A percentile compares a stretch with the other conserved stretches of the same genome.
These are phyloP conservation scores for Plecotus auritus DNA, from an alignment of 2,113 vertebrate genomes.

Conservation along the genomic window DNA sequence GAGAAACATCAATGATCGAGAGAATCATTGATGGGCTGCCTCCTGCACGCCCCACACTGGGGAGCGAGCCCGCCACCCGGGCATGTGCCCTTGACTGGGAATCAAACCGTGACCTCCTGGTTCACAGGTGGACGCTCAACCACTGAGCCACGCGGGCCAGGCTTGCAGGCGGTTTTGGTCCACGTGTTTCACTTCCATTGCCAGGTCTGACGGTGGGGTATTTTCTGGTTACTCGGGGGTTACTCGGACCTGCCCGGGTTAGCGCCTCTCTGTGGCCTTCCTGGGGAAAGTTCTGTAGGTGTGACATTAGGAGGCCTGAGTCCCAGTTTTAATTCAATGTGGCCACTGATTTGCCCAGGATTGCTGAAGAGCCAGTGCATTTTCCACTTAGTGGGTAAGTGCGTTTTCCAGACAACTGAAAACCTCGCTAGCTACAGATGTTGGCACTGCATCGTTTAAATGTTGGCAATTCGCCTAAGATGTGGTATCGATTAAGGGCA, in stretches of 20 bases:
- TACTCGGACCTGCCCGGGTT: background rate
- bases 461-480: background rate
- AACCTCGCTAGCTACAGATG: background rate
- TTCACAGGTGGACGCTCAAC: too few relatives aligned
- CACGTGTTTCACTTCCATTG: background rate
- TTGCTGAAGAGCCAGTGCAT: background rate
- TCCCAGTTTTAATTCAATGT: background rate
- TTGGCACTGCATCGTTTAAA: slow-evolving; percentile 26
- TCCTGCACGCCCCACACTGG: too few relatives aligned
- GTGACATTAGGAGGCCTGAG: background rate
- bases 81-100: too few relatives aligned
- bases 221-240: background rate
- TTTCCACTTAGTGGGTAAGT: slow-evolving; percentile 32
- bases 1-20: too few relatives aligned
- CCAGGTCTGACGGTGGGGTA: background rate
- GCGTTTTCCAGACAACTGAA: slow-evolving; percentile 32
- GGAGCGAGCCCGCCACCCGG: too few relatives aligned
- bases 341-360: background rate
- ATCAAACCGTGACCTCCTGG: too few relatives aligned
- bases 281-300: background rate
- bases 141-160: too few relatives aligned
- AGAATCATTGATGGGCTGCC: too few relatives aligned
- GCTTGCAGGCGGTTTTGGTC: background rate
- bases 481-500: background rate
- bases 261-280: background rate